phyloP scores from a whole-genome alignment of 2,888 invertebrate species.

The Venusia cambrica region DNA sequence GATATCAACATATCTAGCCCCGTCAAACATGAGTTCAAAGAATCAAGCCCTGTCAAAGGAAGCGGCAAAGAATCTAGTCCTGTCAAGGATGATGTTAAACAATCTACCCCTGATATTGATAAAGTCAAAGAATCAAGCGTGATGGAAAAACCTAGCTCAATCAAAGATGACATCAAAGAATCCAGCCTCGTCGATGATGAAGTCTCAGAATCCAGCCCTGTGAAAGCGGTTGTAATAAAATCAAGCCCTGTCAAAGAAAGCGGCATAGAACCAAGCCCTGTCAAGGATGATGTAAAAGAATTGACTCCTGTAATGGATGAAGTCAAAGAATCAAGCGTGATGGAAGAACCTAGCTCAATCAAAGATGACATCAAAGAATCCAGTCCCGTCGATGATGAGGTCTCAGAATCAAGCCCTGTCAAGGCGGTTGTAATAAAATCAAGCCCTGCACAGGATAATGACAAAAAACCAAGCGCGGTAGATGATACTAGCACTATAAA shows the following conservation, averaged over 20 bases:
- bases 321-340: too few relatives aligned
- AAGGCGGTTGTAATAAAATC: constrained; percentile 14
- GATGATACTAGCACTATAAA: too few relatives aligned
- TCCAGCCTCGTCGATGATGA: constrained; percentile 3
- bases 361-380: too few relatives aligned
- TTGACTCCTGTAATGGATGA: too few relatives aligned
- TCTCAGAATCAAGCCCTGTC: too few relatives aligned
- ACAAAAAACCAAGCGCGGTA: too few relatives aligned
- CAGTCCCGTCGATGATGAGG: too few relatives aligned
- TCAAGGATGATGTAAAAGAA: not conserved
- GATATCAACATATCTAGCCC: constrained; percentile 16
- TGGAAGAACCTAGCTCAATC: too few relatives aligned
- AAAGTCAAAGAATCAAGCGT: not conserved
- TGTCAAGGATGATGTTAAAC: not conserved
- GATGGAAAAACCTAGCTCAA: not conserved
- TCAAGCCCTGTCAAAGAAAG: constrained; percentile 8
- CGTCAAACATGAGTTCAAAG: constrained; percentile 2
- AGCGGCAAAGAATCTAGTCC: too few relatives aligned
- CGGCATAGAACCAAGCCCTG: constrained; percentile 13
- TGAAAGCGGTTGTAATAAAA: not conserved
- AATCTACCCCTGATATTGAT: constrained; percentile 2
- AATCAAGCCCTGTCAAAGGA: too few relatives aligned
- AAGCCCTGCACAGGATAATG: too few relatives aligned
- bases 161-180: too few relatives aligned
- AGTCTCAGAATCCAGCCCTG: constrained; percentile 6